Percentiles rank a stretch among this genome's conserved stretches.
Evolutionary conservation across 2,888 invertebrate genomes (phyloP).

Genomic region (Lobophora halterata): DNA sequence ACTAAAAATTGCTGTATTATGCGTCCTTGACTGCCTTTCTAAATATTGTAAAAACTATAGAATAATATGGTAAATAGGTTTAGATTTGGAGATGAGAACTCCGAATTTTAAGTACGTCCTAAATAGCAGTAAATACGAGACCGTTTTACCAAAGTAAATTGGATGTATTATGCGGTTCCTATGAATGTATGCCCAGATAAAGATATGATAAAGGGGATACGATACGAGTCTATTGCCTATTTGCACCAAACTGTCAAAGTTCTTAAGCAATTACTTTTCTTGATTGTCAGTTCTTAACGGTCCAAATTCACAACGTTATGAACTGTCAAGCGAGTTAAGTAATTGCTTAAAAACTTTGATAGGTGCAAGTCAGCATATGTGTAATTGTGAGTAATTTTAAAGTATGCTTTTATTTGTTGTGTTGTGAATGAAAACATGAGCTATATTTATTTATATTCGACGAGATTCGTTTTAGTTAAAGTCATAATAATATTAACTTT

Average conservation of each 20-base stretch:
- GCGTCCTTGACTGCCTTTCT: not conserved
- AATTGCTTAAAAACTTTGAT: too few species aligned
- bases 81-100: slow-evolving; percentile 22
- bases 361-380: too few species aligned
- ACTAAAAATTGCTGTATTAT: not conserved
- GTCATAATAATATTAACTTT: not conserved
- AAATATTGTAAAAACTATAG: slow-evolving; percentile 6
- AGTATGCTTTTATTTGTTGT: slow-evolving; percentile 2
- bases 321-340: too few species aligned
- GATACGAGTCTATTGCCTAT: slow-evolving; percentile 19
- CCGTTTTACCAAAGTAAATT: slow-evolving; percentile 40
- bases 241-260: not conserved
- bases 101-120: slow-evolving; percentile 23
- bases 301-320: too few species aligned
- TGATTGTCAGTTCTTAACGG: too few species aligned
- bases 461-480: slow-evolving; percentile 3
- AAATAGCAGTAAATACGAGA: slow-evolving; percentile 18
- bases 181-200: slow-evolving; percentile 39
- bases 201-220: slow-evolving; percentile 41
- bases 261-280: not conserved
- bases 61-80: slow-evolving; percentile 11
- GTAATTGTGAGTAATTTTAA: too few species aligned
- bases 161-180: slow-evolving; percentile 32
- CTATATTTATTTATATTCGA: not conserved
- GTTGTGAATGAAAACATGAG: slow-evolving; percentile 2